These are phyloP conservation scores for Phocides pigmalion DNA, from an alignment of 1,140 invertebrate species.

Conservation along the genomic window DNA sequence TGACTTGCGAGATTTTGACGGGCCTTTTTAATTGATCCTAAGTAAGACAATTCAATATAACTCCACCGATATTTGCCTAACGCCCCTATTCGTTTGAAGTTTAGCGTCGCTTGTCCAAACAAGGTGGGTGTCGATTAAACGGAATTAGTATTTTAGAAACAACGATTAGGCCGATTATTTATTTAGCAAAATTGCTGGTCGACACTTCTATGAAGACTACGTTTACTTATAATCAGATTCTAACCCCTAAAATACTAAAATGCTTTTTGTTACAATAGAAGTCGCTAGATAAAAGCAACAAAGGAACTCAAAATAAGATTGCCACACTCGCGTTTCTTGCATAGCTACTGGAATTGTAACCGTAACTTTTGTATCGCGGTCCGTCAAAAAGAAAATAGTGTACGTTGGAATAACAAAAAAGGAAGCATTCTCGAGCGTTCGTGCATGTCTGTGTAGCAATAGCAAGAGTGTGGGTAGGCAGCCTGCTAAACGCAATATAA, in stretches of 20 bases:
- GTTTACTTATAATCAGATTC: constrained; percentile 23
- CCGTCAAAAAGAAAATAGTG: constrained; percentile 76
- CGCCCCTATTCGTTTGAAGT: constrained; percentile 6
- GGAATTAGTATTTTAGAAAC: too few relatives aligned
- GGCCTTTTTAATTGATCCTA: constrained; percentile 74
- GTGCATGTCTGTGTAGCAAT: constrained; percentile 56
- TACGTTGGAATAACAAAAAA: constrained; percentile 74
- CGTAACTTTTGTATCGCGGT: constrained; percentile 36
- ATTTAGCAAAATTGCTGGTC: too few relatives aligned
- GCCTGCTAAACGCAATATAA: constrained; percentile 80
- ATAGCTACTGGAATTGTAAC: constrained; percentile 34
- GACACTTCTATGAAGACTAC: too few relatives aligned
- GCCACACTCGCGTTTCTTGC: constrained; percentile 18
- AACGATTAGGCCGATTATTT: too few relatives aligned
- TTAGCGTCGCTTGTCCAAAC: neutral
- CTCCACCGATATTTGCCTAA: constrained; percentile 26
- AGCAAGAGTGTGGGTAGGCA: constrained; percentile 68
- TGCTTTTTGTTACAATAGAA: neutral
- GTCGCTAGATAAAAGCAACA: neutral
- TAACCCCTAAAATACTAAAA: neutral
- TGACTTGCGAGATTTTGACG: constrained; percentile 69
- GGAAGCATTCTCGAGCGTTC: constrained; percentile 46
- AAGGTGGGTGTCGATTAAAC: neutral
- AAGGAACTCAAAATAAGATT: constrained; percentile 32
- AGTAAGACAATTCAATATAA: constrained; percentile 68